Percentiles rank a stretch among this genome's conserved stretches.
These are phyloP conservation scores for Saccostrea cuccullata DNA, from an alignment of 1,140 invertebrate genomes.

Conservation along the genomic window DNA sequence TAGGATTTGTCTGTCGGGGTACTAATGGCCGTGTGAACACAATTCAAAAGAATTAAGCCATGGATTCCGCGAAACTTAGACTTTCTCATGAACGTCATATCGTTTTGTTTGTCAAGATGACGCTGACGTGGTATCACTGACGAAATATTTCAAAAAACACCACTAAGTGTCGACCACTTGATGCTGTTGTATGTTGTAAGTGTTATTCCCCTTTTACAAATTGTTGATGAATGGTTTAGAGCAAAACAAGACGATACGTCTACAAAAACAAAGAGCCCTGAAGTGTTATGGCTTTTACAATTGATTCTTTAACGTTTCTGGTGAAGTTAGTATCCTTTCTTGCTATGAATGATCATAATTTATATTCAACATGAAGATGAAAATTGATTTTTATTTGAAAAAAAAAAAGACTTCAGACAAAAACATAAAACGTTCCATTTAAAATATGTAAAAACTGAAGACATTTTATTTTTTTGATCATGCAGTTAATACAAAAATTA, in stretches of 20 bases:
- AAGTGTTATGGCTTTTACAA: conserved; percentile 8
- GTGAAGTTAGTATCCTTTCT: background rate
- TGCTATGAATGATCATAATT: too few species aligned
- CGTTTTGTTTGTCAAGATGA: background rate
- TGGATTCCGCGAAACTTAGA: background rate
- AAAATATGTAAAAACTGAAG: too few species aligned
- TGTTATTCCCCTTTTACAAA: conserved; percentile 34
- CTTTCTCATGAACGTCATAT: conserved; percentile 29
- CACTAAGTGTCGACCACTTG: background rate
- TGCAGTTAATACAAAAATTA: too few species aligned
- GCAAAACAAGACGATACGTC: conserved; percentile 14
- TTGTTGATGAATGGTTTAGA: conserved; percentile 28
- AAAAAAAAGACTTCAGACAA: too few species aligned
- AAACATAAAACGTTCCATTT: too few species aligned
- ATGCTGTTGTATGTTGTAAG: conserved; percentile 3
- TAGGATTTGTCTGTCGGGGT: background rate
- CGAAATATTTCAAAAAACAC: background rate
- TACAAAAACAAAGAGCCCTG: background rate
- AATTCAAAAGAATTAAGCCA: background rate
- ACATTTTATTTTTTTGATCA: too few species aligned
- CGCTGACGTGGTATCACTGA: background rate
- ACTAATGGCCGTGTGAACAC: background rate
- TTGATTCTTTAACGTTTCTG: background rate
- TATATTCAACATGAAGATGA: too few species aligned
- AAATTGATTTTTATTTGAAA: too few species aligned